A percentile compares a stretch with the other conserved stretches of the same genome.
These are phyloP conservation scores for Rhadina sibilatrix DNA, from an alignment of 2,113 vertebrate genomes.

Conservation along the genomic window DNA sequence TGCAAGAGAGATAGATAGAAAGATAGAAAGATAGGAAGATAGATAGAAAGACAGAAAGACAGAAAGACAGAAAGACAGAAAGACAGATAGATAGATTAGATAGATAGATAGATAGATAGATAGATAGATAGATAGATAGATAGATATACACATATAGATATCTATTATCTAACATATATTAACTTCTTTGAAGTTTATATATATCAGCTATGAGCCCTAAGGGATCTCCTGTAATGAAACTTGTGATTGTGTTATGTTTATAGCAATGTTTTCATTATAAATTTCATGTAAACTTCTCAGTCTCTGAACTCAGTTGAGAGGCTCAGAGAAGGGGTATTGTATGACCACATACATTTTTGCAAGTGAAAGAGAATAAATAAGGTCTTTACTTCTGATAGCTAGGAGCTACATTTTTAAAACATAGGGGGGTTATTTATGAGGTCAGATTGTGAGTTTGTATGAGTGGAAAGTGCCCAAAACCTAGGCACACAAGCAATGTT, in stretches of 20 bases:
- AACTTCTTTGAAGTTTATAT: not conserved
- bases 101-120: not conserved
- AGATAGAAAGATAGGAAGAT: not conserved
- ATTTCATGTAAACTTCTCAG: not conserved
- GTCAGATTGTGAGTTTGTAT: not conserved
- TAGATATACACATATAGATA: not conserved
- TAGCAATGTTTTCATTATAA: not conserved
- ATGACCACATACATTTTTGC: not conserved
- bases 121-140: not conserved
- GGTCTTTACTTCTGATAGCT: not conserved
- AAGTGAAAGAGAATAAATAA: not conserved
- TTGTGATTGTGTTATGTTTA: fast-evolving
- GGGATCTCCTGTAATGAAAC: not conserved
- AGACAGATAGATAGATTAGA: not conserved
- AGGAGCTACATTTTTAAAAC: not conserved
- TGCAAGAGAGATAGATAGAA: not conserved
- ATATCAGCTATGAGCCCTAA: not conserved
- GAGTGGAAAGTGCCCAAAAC: not conserved
- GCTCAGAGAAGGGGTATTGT: not conserved
- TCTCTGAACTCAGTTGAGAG: not conserved
- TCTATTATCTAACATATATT: not conserved
- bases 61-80: no score
- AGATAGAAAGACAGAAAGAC: not conserved
- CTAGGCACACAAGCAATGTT: not conserved
- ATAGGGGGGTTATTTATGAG: not conserved